phyloP scores from a whole-genome alignment of 2,113 vertebrate species.

The Gambusia affinis region DNA sequence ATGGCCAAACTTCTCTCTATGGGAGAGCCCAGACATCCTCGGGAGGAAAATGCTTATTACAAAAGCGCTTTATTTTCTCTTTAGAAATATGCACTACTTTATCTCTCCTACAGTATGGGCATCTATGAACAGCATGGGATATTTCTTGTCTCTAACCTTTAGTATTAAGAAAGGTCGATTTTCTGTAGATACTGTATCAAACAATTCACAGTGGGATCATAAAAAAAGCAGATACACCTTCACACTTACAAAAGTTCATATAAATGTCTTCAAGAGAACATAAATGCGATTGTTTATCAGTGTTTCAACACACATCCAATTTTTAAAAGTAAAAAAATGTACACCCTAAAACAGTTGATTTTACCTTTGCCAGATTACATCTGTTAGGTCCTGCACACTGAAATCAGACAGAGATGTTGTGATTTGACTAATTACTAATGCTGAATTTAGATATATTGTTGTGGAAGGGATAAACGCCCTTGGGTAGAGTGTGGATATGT shows the following conservation, averaged over 20 bases:
- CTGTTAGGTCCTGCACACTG: background rate
- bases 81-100: too few relatives aligned
- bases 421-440: conserved; percentile 23
- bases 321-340: background rate
- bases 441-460: conserved; percentile 7
- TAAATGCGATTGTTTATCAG: background rate
- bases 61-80: too few relatives aligned
- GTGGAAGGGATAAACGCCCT: background rate
- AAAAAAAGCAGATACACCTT: conserved; percentile 4
- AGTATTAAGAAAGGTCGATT: background rate
- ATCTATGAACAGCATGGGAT: background rate
- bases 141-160: background rate
- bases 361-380: background rate
- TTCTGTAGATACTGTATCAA: background rate
- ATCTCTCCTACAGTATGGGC: too few relatives aligned
- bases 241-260: conserved; percentile 1
- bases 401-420: conserved; percentile 20
- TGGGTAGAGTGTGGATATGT: background rate
- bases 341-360: background rate
- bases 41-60: too few relatives aligned
- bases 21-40: too few relatives aligned
- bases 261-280: background rate
- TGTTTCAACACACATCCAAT: background rate
- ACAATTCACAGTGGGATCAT: background rate
- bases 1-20: too few relatives aligned